Conservation (phyloP, 37 sponge, comb jelly and placozoan species). For the Diacarnus erythraeanus region DNA sequence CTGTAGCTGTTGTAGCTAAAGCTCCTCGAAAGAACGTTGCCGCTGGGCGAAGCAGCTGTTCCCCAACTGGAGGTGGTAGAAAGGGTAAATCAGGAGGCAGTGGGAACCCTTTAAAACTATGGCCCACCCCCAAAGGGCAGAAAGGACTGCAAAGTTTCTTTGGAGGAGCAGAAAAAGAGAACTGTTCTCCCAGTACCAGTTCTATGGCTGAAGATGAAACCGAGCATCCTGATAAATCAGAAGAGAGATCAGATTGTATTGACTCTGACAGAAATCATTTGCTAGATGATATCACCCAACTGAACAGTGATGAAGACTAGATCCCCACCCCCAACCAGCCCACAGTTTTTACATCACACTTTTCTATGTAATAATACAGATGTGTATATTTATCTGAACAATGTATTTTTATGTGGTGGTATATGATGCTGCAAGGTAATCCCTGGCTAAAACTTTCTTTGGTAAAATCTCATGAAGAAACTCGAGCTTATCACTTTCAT, state of each 20-base stretch:
- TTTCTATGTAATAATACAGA: background rate
- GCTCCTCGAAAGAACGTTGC: conserved; percentile 72
- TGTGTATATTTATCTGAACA: background rate
- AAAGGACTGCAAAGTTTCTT: conserved; percentile 46
- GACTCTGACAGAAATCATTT: background rate
- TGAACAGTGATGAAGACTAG: conserved; percentile 23
- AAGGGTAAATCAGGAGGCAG: conserved; percentile 31
- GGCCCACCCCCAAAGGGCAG: conserved; percentile 74
- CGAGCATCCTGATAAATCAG: background rate
- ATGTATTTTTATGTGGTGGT: too few relatives aligned
- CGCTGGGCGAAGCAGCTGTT: background rate
- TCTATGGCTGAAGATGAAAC: background rate
- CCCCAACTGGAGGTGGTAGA: conserved; percentile 37
- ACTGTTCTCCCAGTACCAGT: background rate
- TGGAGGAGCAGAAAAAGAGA: background rate
- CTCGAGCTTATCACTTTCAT: conserved; percentile 17
- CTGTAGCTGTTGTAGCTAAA: conserved; percentile 69
- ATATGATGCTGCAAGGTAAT: conserved; percentile 37
- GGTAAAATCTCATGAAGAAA: conserved; percentile 69
- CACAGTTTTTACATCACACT: background rate
- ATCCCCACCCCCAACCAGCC: background rate
- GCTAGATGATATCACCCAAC: conserved; percentile 12
- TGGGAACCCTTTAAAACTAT: conserved; percentile 61
- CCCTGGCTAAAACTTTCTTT: conserved; percentile 50
- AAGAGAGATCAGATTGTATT: background rate